These are phyloP conservation scores for Menidia menidia DNA, from an alignment of 2,797 vertebrate species.

Conservation along the genomic window DNA sequence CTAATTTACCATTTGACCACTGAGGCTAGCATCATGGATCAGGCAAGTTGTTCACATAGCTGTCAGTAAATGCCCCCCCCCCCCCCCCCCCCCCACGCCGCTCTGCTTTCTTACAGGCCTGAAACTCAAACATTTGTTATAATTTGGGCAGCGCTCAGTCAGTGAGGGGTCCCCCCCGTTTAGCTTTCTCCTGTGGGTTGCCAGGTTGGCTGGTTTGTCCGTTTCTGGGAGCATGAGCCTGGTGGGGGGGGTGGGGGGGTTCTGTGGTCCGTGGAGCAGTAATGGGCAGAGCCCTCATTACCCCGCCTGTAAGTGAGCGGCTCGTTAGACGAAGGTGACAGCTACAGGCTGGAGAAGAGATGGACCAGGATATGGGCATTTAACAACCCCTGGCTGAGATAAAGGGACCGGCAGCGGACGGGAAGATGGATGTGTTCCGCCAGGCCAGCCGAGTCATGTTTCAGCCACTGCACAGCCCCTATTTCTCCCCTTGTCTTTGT, in stretches of 20 bases:
- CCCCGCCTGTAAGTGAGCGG: slow-evolving; percentile 46
- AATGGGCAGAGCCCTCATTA: slow-evolving; percentile 54
- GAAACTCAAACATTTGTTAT: slow-evolving; percentile 25
- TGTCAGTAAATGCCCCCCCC: slow-evolving; percentile 11
- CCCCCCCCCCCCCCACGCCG: neutral
- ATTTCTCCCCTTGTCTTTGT: neutral
- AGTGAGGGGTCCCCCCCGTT: slow-evolving; percentile 10
- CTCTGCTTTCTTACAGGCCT: neutral
- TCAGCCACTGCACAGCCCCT: neutral
- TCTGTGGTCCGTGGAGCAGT: slow-evolving; percentile 40
- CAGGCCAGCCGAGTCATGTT: slow-evolving; percentile 34
- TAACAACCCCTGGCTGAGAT: slow-evolving; percentile 48
- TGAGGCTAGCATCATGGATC: no score
- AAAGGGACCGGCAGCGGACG: slow-evolving; percentile 31
- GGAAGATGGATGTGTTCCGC: slow-evolving; percentile 49
- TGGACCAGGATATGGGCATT: slow-evolving; percentile 35
- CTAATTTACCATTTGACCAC: no score
- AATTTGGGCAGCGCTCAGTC: slow-evolving; percentile 13
- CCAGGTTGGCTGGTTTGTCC: slow-evolving; percentile 11
- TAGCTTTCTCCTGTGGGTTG: neutral
- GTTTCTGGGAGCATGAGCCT: slow-evolving; percentile 8
- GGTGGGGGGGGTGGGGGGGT: neutral
- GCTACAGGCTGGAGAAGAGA: slow-evolving; percentile 51
- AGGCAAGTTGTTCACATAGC: no score
- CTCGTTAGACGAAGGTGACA: slow-evolving; percentile 54